A percentile compares a stretch with the other conserved stretches of the same genome.
Evolutionary conservation across 2,888 invertebrate species (phyloP).

Genomic region (Stictocephala bisonia): DNA sequence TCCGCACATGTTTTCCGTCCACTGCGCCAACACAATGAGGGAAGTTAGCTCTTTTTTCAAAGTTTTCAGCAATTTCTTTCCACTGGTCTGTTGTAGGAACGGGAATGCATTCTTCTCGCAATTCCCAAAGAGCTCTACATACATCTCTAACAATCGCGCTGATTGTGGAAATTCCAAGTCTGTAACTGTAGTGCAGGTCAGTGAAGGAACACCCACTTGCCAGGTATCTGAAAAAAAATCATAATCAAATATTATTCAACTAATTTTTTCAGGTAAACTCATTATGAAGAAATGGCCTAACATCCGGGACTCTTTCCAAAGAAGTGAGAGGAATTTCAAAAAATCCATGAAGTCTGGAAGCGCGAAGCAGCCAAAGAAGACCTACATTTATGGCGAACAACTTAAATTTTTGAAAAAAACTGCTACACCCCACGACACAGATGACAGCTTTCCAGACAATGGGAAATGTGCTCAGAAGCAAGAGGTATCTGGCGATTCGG

Average conservation of each 20-base stretch:
- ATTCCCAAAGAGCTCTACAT: conserved; percentile 51
- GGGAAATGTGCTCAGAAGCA: conserved; percentile 22
- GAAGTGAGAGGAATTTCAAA: conserved; percentile 23
- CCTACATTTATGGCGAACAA: conserved; percentile 26
- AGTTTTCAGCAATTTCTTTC: conserved; percentile 46
- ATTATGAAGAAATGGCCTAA: conserved; percentile 21
- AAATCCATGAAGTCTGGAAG: conserved; percentile 21
- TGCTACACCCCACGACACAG: conserved; percentile 19
- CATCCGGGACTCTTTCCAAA: conserved; percentile 31
- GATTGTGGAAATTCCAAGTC: conserved; percentile 61
- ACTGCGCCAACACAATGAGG: conserved; percentile 50
- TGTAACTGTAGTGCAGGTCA: conserved; percentile 60
- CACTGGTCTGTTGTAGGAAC: conserved; percentile 38
- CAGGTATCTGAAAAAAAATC: conserved; percentile 58
- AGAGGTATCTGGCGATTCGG: conserved; percentile 31
- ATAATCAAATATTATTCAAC: conserved; percentile 2
- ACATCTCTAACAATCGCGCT: conserved; percentile 60
- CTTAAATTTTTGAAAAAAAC: conserved; percentile 30
- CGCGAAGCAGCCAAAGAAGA: conserved; percentile 17
- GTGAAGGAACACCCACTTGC: conserved; percentile 59
- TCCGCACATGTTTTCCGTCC: conserved; percentile 50
- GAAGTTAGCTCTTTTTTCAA: conserved; percentile 49
- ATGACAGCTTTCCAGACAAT: conserved; percentile 26
- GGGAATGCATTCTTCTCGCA: conserved; percentile 50
- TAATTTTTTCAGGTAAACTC: conserved; percentile 11